Conservation (phyloP, 2,113 vertebrate genomes). For the Sapajus apella region DNA sequence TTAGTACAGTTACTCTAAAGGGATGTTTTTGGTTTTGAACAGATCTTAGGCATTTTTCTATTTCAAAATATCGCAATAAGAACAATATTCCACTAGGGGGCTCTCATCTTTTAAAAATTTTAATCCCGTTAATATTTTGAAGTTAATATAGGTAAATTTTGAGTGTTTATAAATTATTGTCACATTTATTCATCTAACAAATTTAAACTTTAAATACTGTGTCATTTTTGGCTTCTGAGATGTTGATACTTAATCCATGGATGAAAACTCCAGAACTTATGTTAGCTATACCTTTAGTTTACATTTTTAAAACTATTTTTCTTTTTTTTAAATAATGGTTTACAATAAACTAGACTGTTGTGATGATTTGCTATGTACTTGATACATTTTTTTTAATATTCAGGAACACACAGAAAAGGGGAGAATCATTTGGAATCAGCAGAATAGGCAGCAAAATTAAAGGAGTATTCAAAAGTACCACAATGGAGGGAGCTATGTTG, state of each 20-base stretch:
- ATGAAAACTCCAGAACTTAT: background rate
- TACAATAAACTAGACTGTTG: background rate
- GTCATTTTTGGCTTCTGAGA: slow-evolving; percentile 28
- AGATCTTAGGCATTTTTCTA: slow-evolving; percentile 1
- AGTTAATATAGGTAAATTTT: background rate
- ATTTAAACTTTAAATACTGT: slow-evolving; percentile 44
- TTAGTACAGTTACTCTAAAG: slow-evolving; percentile 20
- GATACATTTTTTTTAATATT: slow-evolving; percentile 70
- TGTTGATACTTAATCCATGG: background rate
- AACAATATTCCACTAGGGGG: slow-evolving; percentile 35
- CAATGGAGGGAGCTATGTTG: slow-evolving; percentile 94
- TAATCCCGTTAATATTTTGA: slow-evolving; percentile 29
- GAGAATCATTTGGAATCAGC: slow-evolving; percentile 95
- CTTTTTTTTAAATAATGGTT: background rate
- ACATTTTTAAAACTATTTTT: slow-evolving; percentile 30
- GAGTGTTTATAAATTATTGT: slow-evolving; percentile 46
- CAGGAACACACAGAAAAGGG: slow-evolving; percentile 92
- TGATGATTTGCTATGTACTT: background rate
- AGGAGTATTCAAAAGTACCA: slow-evolving; percentile 95
- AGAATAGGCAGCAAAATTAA: slow-evolving; percentile 96
- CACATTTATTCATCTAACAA: background rate
- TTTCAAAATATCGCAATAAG: slow-evolving; percentile 38
- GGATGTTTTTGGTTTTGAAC: slow-evolving; percentile 47
- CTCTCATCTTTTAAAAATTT: slow-evolving; percentile 36
- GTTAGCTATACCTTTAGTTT: background rate